phyloP scores from a whole-genome alignment of 2,888 invertebrate genomes.

The Athalia rosae region DNA sequence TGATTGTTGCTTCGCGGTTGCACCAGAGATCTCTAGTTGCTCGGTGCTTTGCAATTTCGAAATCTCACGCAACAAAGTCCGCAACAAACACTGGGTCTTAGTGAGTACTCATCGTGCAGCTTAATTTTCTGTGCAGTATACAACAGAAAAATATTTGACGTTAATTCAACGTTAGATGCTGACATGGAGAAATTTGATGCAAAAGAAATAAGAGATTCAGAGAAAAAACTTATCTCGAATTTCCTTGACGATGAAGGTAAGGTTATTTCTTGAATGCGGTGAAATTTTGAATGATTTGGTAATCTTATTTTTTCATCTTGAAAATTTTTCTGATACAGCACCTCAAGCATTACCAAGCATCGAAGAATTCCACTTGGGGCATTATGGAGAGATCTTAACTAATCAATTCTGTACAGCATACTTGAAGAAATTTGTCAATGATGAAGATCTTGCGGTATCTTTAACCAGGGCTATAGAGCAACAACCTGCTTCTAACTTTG shows the following conservation, averaged over 20 bases:
- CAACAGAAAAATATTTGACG: too few relatives aligned
- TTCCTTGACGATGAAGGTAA: conserved; percentile 29
- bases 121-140: too few relatives aligned
- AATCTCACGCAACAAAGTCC: too few relatives aligned
- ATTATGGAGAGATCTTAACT: conserved; percentile 47
- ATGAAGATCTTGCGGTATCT: conserved; percentile 50
- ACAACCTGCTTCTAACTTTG: conserved; percentile 59
- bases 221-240: conserved; percentile 32
- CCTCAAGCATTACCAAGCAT: conserved; percentile 21
- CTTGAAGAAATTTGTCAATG: conserved; percentile 28
- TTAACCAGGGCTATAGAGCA: conserved; percentile 52
- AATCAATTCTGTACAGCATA: conserved; percentile 46
- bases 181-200: conserved; percentile 11
- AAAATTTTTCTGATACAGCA: neutral
- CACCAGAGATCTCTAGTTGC: too few relatives aligned
- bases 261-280: conserved; percentile 12
- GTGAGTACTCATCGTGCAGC: too few relatives aligned
- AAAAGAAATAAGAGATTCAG: conserved; percentile 13
- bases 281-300: neutral
- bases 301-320: neutral
- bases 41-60: too few relatives aligned
- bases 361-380: conserved; percentile 49
- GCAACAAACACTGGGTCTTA: too few relatives aligned
- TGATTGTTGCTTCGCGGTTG: too few relatives aligned
- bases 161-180: neutral